Evolutionary conservation across 2,797 vertebrate species (phyloP).

Genomic region (Kryptolebias ocellatus): DNA sequence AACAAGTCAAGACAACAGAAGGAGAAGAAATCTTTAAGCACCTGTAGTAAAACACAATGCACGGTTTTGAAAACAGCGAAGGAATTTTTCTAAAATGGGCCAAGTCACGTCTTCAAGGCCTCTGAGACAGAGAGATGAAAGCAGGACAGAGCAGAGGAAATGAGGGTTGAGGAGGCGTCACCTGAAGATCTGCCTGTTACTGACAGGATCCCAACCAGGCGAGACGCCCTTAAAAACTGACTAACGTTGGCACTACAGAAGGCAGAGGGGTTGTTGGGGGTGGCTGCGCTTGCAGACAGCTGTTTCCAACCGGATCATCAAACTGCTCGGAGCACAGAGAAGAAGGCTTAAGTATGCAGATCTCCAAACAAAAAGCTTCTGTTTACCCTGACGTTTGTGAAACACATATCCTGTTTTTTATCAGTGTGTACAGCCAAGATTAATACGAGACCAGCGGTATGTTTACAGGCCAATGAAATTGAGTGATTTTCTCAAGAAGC

Average conservation of each 20-base stretch:
- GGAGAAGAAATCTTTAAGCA: conserved; percentile 73
- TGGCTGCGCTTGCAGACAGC: conserved; percentile 58
- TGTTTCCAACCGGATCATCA: conserved; percentile 57
- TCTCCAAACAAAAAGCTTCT: conserved; percentile 11
- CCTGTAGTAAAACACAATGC: conserved; percentile 83
- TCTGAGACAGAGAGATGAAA: conserved; percentile 80
- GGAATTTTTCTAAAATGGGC: conserved; percentile 81
- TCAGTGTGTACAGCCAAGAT: conserved; percentile 24
- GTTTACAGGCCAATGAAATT: background rate
- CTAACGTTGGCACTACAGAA: conserved; percentile 32
- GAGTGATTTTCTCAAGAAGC: conserved; percentile 12
- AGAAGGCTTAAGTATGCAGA: conserved; percentile 16
- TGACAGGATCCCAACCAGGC: conserved; percentile 83
- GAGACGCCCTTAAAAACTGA: conserved; percentile 62
- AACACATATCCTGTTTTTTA: conserved; percentile 13
- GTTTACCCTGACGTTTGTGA: background rate
- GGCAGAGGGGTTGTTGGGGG: conserved; percentile 37
- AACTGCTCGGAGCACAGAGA: conserved; percentile 17
- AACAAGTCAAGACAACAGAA: conserved; percentile 27
- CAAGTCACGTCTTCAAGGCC: conserved; percentile 81
- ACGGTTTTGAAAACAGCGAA: conserved; percentile 75
- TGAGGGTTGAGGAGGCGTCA: conserved; percentile 76
- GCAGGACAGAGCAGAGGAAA: conserved; percentile 74
- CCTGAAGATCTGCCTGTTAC: conserved; percentile 68
- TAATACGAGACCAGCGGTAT: conserved; percentile 16